Percentiles rank a stretch among this genome's conserved stretches.
Conservation (phyloP, 2,113 vertebrate genomes). For the Aviceda subcristata region DNA sequence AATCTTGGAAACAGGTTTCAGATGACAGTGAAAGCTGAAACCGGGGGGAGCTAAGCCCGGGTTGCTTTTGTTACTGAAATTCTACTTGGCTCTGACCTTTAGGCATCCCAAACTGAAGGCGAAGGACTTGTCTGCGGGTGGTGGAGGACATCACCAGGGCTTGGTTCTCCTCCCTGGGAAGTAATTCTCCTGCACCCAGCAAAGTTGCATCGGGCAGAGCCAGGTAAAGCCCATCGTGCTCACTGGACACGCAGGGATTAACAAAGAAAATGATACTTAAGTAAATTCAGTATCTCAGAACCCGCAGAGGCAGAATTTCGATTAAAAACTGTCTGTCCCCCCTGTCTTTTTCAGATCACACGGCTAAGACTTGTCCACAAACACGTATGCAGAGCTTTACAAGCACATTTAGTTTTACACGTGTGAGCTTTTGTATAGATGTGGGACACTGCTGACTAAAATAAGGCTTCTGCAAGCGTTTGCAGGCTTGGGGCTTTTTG, state of each 20-base stretch:
- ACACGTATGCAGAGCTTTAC: not conserved
- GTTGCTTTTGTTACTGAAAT: not conserved
- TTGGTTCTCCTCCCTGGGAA: not conserved
- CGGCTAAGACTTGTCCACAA: not conserved
- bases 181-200: not conserved
- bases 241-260: not conserved
- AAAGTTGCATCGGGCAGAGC: not conserved
- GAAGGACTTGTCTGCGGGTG: not conserved
- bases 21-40: constrained; percentile 33
- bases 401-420: not conserved
- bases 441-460: not conserved
- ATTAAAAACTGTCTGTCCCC: not conserved
- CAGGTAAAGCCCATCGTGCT: not conserved
- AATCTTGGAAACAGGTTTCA: constrained; percentile 25
- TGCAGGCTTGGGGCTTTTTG: not conserved
- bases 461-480: not conserved
- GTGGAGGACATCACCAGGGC: not conserved
- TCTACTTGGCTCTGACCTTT: not conserved
- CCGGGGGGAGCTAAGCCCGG: rapidly evolving
- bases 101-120: not conserved
- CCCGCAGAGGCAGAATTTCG: not conserved
- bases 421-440: not conserved
- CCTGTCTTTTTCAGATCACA: rapidly evolving
- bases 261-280: not conserved
- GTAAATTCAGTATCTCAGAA: not conserved